phyloP scores from a whole-genome alignment of 2,888 invertebrate species.

The Agrotis segetum region DNA sequence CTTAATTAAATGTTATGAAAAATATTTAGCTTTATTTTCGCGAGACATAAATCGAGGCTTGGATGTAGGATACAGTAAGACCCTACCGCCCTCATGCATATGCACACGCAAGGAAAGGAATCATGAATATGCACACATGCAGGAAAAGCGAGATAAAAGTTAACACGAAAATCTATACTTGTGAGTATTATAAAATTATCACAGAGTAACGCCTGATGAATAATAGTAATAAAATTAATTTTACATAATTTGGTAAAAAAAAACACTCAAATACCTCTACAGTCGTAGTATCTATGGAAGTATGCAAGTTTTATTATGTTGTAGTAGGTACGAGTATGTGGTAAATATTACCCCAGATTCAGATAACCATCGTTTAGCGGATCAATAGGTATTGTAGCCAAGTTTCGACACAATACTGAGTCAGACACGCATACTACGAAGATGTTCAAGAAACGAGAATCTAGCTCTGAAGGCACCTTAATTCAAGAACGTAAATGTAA shows the following conservation, averaged over 20 bases:
- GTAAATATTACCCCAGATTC: slow-evolving; percentile 52
- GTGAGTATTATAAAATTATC: no score
- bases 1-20: not conserved
- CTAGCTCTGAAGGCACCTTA: slow-evolving; percentile 28
- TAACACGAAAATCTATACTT: no score
- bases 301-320: not conserved
- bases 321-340: slow-evolving; percentile 28
- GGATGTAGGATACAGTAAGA: no score
- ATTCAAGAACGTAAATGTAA: slow-evolving; percentile 40
- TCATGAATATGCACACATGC: no score
- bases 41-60: no score
- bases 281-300: not conserved
- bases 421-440: slow-evolving; percentile 46
- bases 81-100: no score
- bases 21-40: no score
- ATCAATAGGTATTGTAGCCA: slow-evolving; percentile 43
- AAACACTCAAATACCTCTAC: no score
- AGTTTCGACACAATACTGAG: slow-evolving; percentile 52
- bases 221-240: no score
- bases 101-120: no score
- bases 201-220: no score
- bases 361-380: slow-evolving; percentile 54
- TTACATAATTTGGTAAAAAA: not conserved
- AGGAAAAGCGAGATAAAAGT: no score
- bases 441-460: slow-evolving; percentile 37